A percentile compares a stretch with the other conserved stretches of the same genome.
phyloP scores from a whole-genome alignment of 2,113 vertebrate species.

The Gorsachius goisagi region DNA sequence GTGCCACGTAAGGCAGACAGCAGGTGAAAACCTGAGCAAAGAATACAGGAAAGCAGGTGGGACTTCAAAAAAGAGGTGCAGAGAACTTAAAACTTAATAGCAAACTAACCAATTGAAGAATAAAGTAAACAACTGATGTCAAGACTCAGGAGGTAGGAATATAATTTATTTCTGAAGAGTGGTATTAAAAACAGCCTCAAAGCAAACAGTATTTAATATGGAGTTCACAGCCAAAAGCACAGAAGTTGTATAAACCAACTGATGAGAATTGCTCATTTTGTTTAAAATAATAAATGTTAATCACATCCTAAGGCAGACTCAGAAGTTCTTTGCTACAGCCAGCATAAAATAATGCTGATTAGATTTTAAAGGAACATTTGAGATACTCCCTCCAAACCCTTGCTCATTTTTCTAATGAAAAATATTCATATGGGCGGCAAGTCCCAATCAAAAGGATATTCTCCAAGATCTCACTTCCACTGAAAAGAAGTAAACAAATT shows the following conservation, averaged over 20 bases:
- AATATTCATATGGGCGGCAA: not conserved
- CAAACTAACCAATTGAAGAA: not conserved
- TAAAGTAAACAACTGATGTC: not conserved
- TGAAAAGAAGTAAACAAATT: not conserved
- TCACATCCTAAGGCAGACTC: not conserved
- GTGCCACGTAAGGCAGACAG: not conserved
- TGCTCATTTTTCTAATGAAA: not conserved
- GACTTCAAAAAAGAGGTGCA: not conserved
- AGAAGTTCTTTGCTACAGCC: not conserved
- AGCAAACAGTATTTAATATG: not conserved
- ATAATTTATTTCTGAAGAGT: not conserved
- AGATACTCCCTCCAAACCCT: not conserved
- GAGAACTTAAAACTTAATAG: not conserved
- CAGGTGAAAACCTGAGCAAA: not conserved
- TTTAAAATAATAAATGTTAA: not conserved
- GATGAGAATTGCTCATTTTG: not conserved
- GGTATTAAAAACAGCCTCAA: not conserved
- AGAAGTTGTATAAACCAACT: not conserved
- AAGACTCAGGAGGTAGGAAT: not conserved
- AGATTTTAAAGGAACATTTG: not conserved
- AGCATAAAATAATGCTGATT: not conserved
- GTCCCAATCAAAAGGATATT: not conserved
- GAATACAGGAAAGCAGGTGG: not conserved
- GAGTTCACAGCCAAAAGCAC: not conserved
- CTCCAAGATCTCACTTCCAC: not conserved